A percentile compares a stretch with the other conserved stretches of the same genome.
Evolutionary conservation across 2,888 invertebrate species (phyloP).

Genomic region (Macropis europaea): DNA sequence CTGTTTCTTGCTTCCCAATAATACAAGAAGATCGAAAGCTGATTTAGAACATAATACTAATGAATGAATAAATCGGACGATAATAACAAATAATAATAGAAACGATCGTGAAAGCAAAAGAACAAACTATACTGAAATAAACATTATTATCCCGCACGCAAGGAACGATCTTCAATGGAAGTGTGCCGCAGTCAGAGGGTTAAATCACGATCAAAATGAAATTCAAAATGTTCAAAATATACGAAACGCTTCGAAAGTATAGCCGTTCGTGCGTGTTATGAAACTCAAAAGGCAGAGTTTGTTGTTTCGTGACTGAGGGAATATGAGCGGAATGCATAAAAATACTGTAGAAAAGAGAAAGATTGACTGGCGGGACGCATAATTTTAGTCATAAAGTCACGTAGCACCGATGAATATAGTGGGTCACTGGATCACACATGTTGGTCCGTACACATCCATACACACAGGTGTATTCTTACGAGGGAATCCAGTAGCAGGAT

Average conservation of each 20-base stretch:
- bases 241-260: too few species aligned
- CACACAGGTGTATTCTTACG: constrained; percentile 38
- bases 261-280: not conserved
- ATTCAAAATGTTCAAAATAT: rapidly evolving
- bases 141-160: too few species aligned
- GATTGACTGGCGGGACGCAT: constrained; percentile 21
- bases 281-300: not conserved
- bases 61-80: too few species aligned
- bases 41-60: too few species aligned
- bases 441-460: constrained; percentile 24
- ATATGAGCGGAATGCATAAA: not conserved
- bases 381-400: constrained; percentile 35
- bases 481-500: constrained; percentile 56
- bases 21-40: too few species aligned
- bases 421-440: constrained; percentile 71
- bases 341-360: not conserved
- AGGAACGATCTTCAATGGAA: too few species aligned
- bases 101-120: too few species aligned
- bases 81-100: too few species aligned
- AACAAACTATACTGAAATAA: too few species aligned
- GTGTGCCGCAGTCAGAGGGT: too few species aligned
- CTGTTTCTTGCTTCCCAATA: too few species aligned
- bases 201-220: not conserved
- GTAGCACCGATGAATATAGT: constrained; percentile 56
- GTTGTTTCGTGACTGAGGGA: not conserved